Conservation (phyloP, 1,140 invertebrate species). For the Macrostomum lignano region DNA sequence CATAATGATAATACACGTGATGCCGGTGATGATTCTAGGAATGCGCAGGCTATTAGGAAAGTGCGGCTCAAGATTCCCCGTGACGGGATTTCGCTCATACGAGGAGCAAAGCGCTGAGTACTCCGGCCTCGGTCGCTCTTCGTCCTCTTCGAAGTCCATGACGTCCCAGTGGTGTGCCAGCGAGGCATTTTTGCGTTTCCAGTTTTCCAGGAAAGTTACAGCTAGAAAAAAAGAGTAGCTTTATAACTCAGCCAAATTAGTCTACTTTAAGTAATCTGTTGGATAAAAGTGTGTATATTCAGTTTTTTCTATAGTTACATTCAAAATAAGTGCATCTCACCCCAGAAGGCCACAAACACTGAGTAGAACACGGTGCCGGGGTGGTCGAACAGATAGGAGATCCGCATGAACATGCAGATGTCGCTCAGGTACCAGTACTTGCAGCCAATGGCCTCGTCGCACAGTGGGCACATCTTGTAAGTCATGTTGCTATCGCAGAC, state of each 20-base stretch:
- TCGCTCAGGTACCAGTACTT: slow-evolving; percentile 41
- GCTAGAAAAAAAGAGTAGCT: slow-evolving; percentile 19
- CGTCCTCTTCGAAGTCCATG: slow-evolving; percentile 23
- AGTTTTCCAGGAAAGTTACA: slow-evolving; percentile 27
- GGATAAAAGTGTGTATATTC: too few relatives aligned
- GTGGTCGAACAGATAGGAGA: slow-evolving; percentile 46
- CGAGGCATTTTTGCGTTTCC: slow-evolving; percentile 23
- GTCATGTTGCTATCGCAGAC: slow-evolving; percentile 19
- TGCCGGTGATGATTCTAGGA: background rate
- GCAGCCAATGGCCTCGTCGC: slow-evolving; percentile 38
- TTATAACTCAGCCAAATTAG: too few relatives aligned
- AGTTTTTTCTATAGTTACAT: too few relatives aligned
- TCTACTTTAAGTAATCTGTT: too few relatives aligned
- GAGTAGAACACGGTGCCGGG: slow-evolving; percentile 43
- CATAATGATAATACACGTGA: slow-evolving; percentile 1
- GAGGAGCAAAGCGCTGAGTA: slow-evolving; percentile 7
- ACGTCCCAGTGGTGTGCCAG: slow-evolving; percentile 29
- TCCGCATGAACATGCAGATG: slow-evolving; percentile 38
- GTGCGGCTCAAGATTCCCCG: slow-evolving; percentile 26
- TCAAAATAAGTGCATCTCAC: too few relatives aligned
- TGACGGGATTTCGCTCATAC: slow-evolving; percentile 7
- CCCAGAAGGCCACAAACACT: slow-evolving; percentile 48
- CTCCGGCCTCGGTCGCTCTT: slow-evolving; percentile 11
- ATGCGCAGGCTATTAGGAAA: slow-evolving; percentile 19
- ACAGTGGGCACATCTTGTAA: slow-evolving; percentile 46